These are phyloP conservation scores for Euphonia xanthogaster DNA, from an alignment of 2,797 vertebrate genomes.

Conservation along the genomic window DNA sequence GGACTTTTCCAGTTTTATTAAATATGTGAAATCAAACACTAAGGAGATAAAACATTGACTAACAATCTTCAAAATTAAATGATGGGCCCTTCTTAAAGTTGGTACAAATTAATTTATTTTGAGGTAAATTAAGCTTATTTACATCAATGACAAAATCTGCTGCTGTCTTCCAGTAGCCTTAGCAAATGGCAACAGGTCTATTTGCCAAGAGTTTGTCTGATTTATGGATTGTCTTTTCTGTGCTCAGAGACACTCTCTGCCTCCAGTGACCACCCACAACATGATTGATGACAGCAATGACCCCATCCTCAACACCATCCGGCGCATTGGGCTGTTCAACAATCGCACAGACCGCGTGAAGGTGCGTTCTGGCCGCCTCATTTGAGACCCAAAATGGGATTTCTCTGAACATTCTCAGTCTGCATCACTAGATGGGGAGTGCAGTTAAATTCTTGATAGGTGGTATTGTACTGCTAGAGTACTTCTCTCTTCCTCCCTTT, in stretches of 20 bases:
- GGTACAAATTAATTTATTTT: background rate
- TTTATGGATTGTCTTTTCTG: background rate
- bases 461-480: background rate
- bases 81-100: background rate
- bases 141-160: background rate
- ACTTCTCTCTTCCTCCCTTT: background rate
- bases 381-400: background rate
- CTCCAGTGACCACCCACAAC: slow-evolving; percentile 98
- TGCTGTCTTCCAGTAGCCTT: background rate
- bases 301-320: slow-evolving; percentile 89
- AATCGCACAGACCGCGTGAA: slow-evolving; percentile 90
- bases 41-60: background rate
- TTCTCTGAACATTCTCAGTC: background rate
- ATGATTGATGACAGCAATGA: slow-evolving; percentile 90
- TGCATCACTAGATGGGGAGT: background rate
- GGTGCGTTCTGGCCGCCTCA: slow-evolving; percentile 64
- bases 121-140: background rate
- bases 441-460: background rate
- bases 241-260: slow-evolving; percentile 87
- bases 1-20: background rate
- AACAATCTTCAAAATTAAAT: background rate
- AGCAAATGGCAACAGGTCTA: background rate
- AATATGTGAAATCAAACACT: background rate
- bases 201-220: background rate
- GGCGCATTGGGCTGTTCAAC: slow-evolving; percentile 92